Evolutionary conservation across 2,888 invertebrate genomes (phyloP), one percentile per base, ranked within the genome.

Genomic region (Drosophila melanosoma): DNA sequence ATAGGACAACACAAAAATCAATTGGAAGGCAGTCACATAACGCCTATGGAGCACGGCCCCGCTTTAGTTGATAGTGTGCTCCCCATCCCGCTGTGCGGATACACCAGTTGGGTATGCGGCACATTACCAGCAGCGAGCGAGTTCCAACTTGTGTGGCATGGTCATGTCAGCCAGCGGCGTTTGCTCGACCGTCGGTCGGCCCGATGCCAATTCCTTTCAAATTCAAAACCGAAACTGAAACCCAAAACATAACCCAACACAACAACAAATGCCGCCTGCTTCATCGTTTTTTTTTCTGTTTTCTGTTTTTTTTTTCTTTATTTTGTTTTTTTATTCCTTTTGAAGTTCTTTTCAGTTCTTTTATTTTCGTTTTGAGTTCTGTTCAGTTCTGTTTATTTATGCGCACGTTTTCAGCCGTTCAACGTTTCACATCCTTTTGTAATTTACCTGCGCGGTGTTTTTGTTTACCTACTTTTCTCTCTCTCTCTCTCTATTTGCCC

Each of bases 81-180:
- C 23, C 35, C 23, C 48, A 20, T 6, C 4, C 32, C 29, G 29
- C 51, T 51, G 38, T 17, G 33, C 42, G 42, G 52, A 51, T 42
- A 45, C 45, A 45, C 4, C 23, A 23, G 26, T 60, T 40, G 40
- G 33, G 23, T 33, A 40, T 63, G 60, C 49, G 54, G 58, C 57
- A 54, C 54, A 48, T 63, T 79, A 74, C 76, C 79, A 76, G 59
- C 83, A 62, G 60, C 67, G 48, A 60, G 54, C 68, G 33, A 56
- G 32, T 49, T 49, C 57, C 83, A 58, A 76, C 70, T 81, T 84
- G 84, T 89, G 84, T 84, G 84, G 84, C 84, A 83, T 76, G 68
- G 51, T 78, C 82, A 82, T 79, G 85, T 87, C 82, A 81, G 79
- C 83, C 83, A 69, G 60, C 80, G 83, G 85, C 83, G 51, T 72